phyloP scores from a whole-genome alignment of 2,113 vertebrate genomes.

The Tragelaphus scriptus region DNA sequence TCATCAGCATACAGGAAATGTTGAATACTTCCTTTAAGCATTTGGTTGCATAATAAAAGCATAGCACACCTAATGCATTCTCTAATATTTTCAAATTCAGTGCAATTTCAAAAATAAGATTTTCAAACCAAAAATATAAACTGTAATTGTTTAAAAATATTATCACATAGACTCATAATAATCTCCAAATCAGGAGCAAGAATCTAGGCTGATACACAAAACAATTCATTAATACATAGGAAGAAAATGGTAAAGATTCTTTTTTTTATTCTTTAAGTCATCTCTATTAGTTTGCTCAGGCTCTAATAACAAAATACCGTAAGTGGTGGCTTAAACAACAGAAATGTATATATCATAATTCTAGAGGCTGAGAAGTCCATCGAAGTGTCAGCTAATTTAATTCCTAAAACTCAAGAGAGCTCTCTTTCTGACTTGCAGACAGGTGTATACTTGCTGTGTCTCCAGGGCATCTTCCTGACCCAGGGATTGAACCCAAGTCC shows the following conservation, averaged over 20 bases:
- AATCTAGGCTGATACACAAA: neutral
- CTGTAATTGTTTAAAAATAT: neutral
- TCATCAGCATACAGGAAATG: neutral
- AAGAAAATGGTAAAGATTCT: neutral
- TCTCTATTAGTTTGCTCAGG: neutral
- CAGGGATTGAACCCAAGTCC: neutral
- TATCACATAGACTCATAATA: neutral
- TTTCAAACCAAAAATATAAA: neutral
- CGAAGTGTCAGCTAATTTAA: neutral
- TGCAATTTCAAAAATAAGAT: neutral
- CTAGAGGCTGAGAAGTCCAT: neutral
- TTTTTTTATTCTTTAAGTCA: neutral
- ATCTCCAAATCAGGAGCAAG: neutral
- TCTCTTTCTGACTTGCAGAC: neutral
- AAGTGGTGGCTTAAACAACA: neutral
- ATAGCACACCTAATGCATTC: neutral
- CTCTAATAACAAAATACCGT: neutral
- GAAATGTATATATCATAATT: neutral
- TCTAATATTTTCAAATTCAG: neutral
- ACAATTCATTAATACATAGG: neutral
- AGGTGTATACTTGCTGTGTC: neutral
- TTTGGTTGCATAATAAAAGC: neutral
- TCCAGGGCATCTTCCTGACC: neutral
- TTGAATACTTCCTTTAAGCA: neutral
- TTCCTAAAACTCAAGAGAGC: neutral